A percentile compares a stretch with the other conserved stretches of the same genome.
Evolutionary conservation across 1,140 invertebrate genomes (phyloP).

Genomic region (Sipha flava): DNA sequence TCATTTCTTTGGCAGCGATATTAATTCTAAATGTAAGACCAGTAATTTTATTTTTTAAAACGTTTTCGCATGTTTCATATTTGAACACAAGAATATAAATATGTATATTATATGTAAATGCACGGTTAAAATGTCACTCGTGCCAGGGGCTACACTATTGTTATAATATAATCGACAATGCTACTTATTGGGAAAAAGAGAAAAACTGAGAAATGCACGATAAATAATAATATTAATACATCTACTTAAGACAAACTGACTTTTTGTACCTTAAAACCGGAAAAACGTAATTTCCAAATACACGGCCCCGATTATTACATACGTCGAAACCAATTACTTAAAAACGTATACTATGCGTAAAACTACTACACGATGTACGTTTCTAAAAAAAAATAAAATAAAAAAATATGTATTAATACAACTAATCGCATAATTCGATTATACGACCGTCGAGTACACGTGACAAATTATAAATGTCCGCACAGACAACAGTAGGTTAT

Average conservation of each 20-base stretch:
- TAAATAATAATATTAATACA: neutral
- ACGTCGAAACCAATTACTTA: neutral
- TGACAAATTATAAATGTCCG: neutral
- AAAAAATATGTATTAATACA: neutral
- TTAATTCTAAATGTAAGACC: too few relatives aligned
- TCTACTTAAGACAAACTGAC: neutral
- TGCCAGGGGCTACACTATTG: too few relatives aligned
- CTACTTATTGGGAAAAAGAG: too few relatives aligned
- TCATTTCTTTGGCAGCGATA: too few relatives aligned
- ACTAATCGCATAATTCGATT: neutral
- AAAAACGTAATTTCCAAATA: neutral
- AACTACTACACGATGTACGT: neutral
- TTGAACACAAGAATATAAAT: too few relatives aligned
- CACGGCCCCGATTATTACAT: neutral
- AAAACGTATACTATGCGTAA: neutral
- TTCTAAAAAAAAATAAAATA: neutral
- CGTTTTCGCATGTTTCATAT: too few relatives aligned
- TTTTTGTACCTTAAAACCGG: neutral
- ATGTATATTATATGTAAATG: too few relatives aligned
- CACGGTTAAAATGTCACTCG: too few relatives aligned
- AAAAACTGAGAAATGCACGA: neutral
- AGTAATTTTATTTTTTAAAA: too few relatives aligned
- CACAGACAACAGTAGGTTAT: neutral
- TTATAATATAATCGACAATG: neutral
- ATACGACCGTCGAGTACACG: neutral